These are phyloP conservation scores for Nematopogon swammerdamellus DNA, from an alignment of 2,888 invertebrate species.

Conservation along the genomic window DNA sequence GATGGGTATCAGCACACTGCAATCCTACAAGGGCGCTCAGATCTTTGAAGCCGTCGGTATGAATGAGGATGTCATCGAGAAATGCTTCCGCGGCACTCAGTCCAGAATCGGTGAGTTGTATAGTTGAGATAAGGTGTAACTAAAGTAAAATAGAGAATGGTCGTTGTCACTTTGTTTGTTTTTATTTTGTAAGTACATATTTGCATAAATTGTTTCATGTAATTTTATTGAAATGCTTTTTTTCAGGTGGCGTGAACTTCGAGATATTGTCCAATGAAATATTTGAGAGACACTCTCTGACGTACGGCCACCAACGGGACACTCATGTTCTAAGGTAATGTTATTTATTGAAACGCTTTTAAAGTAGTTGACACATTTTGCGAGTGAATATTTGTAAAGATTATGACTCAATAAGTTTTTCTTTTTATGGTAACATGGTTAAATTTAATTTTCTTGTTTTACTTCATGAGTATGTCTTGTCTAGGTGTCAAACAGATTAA, in stretches of 20 bases:
- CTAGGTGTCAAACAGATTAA: no score
- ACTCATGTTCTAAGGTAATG: slow-evolving; percentile 63
- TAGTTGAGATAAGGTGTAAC: not conserved
- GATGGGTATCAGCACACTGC: slow-evolving; percentile 98
- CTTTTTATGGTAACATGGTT: no score
- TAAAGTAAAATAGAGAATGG: not conserved
- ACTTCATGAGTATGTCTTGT: no score
- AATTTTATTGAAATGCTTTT: not conserved
- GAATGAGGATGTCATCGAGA: slow-evolving; percentile 87
- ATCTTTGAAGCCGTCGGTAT: slow-evolving; percentile 98
- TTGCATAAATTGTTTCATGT: not conserved
- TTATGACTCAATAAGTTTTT: no score
- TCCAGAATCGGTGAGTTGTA: slow-evolving; percentile 56
- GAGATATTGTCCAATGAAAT: slow-evolving; percentile 85
- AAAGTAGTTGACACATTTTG: no score
- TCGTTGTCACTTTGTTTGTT: no score
- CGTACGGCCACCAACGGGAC: slow-evolving; percentile 69
- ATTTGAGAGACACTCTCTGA: slow-evolving; percentile 74
- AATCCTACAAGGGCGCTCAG: slow-evolving; percentile 98
- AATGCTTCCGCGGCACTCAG: slow-evolving; percentile 82
- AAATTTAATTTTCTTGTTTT: no score
- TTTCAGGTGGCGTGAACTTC: slow-evolving; percentile 84
- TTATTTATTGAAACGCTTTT: no score
- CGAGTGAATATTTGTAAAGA: no score
- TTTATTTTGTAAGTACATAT: not conserved